Conservation (phyloP, 2,888 invertebrate species). For the Hoplodrina blanda region DNA sequence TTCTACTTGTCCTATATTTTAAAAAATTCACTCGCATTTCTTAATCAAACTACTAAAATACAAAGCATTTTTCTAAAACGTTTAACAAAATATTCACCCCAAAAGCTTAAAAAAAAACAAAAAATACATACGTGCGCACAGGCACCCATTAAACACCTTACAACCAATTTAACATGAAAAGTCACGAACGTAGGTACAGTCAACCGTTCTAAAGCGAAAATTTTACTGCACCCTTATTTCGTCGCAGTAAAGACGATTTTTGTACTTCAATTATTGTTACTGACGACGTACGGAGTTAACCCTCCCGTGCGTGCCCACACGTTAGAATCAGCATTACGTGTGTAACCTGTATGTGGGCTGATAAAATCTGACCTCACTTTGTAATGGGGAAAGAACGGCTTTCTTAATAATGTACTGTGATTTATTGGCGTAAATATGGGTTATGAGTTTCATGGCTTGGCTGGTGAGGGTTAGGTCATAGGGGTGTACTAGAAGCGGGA, state of each 20-base stretch:
- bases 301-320: conserved; percentile 62
- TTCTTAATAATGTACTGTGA: conserved; percentile 50
- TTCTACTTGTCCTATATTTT: no score
- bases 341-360: conserved; percentile 67
- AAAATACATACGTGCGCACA: conserved; percentile 32
- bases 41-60: no score
- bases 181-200: conserved; percentile 48
- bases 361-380: conserved; percentile 69
- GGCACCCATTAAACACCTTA: conserved; percentile 48
- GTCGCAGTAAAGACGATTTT: conserved; percentile 3
- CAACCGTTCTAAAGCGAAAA: background rate
- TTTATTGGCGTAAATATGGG: conserved; percentile 57
- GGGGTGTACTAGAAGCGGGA: background rate
- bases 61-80: background rate
- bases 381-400: conserved; percentile 48
- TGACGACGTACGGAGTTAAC: conserved; percentile 11
- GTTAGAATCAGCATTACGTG: conserved; percentile 73
- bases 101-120: background rate
- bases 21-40: no score
- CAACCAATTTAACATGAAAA: conserved; percentile 36
- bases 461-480: conserved; percentile 22
- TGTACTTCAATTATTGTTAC: background rate
- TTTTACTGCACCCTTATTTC: conserved; percentile 9
- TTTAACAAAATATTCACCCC: conserved; percentile 27
- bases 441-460: conserved; percentile 38